Conservation (phyloP, 2,113 vertebrate species). For the Grallaria varia region DNA sequence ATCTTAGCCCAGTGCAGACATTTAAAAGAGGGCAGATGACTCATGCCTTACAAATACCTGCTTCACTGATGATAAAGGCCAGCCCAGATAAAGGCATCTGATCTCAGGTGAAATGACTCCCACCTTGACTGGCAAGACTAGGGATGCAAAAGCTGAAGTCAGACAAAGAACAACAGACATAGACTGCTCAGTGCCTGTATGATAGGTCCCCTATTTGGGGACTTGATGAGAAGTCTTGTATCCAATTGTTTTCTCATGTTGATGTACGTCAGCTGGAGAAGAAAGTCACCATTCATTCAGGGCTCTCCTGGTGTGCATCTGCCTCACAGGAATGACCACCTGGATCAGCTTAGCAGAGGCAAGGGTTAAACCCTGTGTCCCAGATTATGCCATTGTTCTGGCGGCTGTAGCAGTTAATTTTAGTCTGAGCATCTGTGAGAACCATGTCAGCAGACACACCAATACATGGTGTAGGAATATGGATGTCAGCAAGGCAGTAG, state of each 20-base stretch:
- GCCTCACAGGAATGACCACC: neutral
- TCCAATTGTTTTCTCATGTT: neutral
- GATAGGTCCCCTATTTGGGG: neutral
- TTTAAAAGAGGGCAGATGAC: neutral
- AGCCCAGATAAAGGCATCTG: neutral
- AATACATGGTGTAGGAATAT: neutral
- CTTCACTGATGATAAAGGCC: neutral
- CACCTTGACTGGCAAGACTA: neutral
- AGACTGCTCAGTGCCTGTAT: neutral
- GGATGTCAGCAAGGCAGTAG: neutral
- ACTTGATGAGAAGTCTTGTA: neutral
- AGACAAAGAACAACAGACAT: neutral
- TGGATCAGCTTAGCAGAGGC: neutral
- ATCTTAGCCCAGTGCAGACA: neutral
- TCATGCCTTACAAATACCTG: neutral
- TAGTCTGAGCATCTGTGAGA: neutral
- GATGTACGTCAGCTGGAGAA: neutral
- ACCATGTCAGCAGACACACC: neutral
- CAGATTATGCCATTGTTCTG: rapidly evolving
- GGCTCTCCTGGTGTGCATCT: neutral
- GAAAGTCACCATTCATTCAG: neutral
- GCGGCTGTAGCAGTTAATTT: neutral
- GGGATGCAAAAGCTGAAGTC: neutral
- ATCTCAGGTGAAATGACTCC: neutral
- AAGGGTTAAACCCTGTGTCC: neutral